Evolutionary conservation across 2,113 vertebrate genomes (phyloP).

Genomic region (Alaudala cheleensis): DNA sequence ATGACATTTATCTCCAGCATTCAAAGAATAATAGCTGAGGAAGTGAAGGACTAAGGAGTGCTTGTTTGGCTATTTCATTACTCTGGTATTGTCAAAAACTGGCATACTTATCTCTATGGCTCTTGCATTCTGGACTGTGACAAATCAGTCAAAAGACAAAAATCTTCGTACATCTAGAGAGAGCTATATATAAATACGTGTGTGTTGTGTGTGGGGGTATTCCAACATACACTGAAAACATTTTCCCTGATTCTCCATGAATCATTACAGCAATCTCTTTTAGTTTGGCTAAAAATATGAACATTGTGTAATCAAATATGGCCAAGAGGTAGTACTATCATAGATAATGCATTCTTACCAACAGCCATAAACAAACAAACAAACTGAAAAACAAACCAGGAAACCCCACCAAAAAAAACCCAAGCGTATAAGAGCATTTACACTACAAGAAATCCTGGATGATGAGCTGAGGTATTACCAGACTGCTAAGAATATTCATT

Average conservation of each 20-base stretch:
- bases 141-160: neutral
- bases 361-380: neutral
- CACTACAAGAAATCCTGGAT: neutral
- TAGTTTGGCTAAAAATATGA: conserved; percentile 3
- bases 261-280: neutral
- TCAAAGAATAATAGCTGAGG: conserved; percentile 38
- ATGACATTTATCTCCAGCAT: conserved; percentile 36
- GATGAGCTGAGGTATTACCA: neutral
- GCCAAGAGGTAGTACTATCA: neutral
- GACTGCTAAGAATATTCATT: neutral
- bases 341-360: neutral
- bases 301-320: neutral
- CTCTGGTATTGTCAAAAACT: neutral
- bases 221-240: neutral
- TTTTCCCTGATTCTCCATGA: neutral
- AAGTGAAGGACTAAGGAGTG: neutral
- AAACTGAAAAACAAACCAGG: neutral
- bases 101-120: neutral
- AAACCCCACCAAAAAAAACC: neutral
- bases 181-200: neutral
- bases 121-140: neutral
- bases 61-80: conserved; percentile 31
- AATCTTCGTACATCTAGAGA: neutral
- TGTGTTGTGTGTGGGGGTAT: neutral
- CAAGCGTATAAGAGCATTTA: neutral